A percentile compares a stretch with the other conserved stretches of the same genome.
Conservation (phyloP, 2,888 invertebrate genomes). For the Tachina grossa region DNA sequence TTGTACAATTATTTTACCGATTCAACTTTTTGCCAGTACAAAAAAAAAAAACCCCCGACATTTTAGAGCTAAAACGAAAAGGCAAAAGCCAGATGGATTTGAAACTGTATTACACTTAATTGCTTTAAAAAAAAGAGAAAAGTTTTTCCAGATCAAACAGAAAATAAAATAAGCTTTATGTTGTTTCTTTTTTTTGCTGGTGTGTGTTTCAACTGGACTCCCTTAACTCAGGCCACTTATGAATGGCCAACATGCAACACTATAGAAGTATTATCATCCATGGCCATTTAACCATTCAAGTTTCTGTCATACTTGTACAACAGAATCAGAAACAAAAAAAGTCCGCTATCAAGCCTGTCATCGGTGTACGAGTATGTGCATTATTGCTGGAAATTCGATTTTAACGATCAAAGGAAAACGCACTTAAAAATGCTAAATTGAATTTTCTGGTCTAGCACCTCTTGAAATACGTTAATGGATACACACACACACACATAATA, state of each 20-base stretch:
- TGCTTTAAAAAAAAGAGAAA: constrained; percentile 52
- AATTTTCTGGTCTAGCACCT: constrained; percentile 80
- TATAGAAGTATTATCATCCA: neutral
- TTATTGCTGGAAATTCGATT: constrained; percentile 81
- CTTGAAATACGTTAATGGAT: constrained; percentile 60
- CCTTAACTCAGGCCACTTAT: constrained; percentile 23
- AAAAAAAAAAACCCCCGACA: neutral
- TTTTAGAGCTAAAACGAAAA: neutral
- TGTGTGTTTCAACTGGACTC: constrained; percentile 10
- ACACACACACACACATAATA: neutral
- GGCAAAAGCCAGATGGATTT: constrained; percentile 11
- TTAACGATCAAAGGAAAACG: constrained; percentile 82
- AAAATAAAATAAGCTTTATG: constrained; percentile 73
- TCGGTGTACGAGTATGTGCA: constrained; percentile 70
- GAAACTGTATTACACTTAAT: constrained; percentile 59
- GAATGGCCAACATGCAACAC: constrained; percentile 29
- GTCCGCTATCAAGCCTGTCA: constrained; percentile 63
- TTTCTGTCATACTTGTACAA: constrained; percentile 33
- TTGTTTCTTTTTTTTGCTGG: neutral
- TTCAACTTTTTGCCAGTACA: neutral
- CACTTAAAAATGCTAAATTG: constrained; percentile 82
- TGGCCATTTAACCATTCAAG: constrained; percentile 35
- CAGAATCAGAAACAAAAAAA: constrained; percentile 33
- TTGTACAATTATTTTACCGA: no score
- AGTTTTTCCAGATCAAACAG: constrained; percentile 73